Percentiles rank a stretch among this genome's conserved stretches.
These are phyloP conservation scores for Craseonycteris thonglongyai DNA, from an alignment of 2,113 vertebrate species.

Conservation along the genomic window DNA sequence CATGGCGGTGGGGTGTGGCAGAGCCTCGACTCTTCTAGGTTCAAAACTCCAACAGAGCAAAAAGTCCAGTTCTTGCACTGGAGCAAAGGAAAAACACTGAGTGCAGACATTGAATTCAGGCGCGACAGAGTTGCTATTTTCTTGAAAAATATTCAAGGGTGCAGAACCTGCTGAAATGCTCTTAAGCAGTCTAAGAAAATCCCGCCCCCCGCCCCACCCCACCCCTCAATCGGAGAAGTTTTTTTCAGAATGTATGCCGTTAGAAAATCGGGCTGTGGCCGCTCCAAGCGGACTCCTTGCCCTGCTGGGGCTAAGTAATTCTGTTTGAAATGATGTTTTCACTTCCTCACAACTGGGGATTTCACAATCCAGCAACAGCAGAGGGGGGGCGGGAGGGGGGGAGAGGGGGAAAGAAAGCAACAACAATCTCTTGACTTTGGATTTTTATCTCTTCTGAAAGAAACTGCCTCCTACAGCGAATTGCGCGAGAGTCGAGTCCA, in stretches of 20 bases:
- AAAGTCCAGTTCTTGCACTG: background rate
- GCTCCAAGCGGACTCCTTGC: conserved; percentile 51
- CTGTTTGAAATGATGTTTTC: conserved; percentile 80
- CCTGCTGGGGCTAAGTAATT: conserved; percentile 67
- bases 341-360: conserved; percentile 76
- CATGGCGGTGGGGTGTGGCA: no score
- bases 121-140: background rate
- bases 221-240: conserved; percentile 4
- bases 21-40: background rate
- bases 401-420: background rate
- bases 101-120: background rate
- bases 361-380: conserved; percentile 69
- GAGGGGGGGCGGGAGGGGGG: background rate
- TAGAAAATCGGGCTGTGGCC: conserved; percentile 49
- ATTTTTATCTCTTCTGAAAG: conserved; percentile 66
- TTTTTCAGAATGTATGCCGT: conserved; percentile 57
- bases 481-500: background rate
- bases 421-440: conserved; percentile 53
- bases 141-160: background rate
- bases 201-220: background rate
- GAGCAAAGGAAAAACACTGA: background rate
- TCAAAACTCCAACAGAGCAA: background rate
- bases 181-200: background rate
- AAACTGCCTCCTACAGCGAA: conserved; percentile 63
- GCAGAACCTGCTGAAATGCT: background rate